These are phyloP conservation scores for Manis crassicaudata DNA, from an alignment of 2,797 vertebrate species.

Conservation along the genomic window DNA sequence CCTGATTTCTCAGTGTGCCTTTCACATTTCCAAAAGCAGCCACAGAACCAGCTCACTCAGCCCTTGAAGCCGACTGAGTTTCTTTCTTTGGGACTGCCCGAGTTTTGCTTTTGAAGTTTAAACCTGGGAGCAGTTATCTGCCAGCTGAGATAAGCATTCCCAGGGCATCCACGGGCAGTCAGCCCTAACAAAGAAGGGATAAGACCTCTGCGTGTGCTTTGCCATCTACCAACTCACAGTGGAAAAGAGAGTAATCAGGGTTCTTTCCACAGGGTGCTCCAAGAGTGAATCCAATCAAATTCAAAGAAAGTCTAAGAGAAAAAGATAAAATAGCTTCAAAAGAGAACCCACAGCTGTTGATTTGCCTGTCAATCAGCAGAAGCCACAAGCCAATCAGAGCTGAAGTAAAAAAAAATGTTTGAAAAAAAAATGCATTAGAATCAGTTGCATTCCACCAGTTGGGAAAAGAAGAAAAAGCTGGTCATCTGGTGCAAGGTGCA, in stretches of 20 bases:
- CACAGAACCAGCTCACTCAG: neutral
- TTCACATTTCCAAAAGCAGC: conserved; percentile 55
- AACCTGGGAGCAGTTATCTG: conserved; percentile 67
- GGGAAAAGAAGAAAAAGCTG: conserved; percentile 18
- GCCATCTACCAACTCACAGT: conserved; percentile 56
- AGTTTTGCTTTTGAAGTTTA: conserved; percentile 69
- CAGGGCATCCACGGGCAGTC: conserved; percentile 1
- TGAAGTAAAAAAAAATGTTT: conserved; percentile 58
- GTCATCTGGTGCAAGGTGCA: neutral
- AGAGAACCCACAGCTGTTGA: conserved; percentile 65
- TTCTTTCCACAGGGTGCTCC: conserved; percentile 76
- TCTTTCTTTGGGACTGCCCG: conserved; percentile 53
- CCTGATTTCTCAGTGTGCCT: conserved; percentile 3
- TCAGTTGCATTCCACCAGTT: conserved; percentile 40
- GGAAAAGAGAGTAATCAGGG: conserved; percentile 68
- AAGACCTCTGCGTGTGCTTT: conserved; percentile 66
- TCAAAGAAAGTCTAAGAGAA: conserved; percentile 66
- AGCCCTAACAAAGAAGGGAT: conserved; percentile 65
- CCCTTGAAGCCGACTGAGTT: conserved; percentile 54
- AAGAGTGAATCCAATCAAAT: conserved; percentile 79
- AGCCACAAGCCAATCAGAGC: conserved; percentile 74
- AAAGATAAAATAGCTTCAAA: conserved; percentile 73
- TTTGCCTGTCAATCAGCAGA: conserved; percentile 73
- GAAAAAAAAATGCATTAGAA: conserved; percentile 65
- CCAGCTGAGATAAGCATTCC: conserved; percentile 58